A percentile compares a stretch with the other conserved stretches of the same genome.
These are phyloP conservation scores for Tortrix viridana DNA, from an alignment of 2,888 invertebrate genomes.

Conservation along the genomic window DNA sequence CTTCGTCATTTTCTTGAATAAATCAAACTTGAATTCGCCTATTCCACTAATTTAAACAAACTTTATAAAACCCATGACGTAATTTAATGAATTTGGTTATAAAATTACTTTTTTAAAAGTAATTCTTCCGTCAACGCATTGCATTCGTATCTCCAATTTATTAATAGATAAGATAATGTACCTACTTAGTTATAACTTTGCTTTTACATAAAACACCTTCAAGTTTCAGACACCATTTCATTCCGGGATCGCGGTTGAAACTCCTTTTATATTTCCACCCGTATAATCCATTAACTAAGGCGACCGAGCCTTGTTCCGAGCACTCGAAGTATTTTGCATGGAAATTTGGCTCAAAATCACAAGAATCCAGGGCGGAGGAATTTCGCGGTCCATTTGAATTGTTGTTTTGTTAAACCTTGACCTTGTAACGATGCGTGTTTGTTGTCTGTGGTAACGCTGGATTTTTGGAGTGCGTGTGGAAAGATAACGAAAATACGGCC, in stretches of 20 bases:
- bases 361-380: constrained; percentile 13
- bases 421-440: background rate
- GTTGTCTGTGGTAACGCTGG: background rate
- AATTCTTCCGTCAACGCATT: too few relatives aligned
- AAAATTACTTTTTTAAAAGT: too few relatives aligned
- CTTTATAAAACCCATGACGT: too few relatives aligned
- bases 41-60: too few relatives aligned
- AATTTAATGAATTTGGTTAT: too few relatives aligned
- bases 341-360: constrained; percentile 22
- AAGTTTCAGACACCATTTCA: constrained; percentile 9
- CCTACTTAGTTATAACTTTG: background rate
- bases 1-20: too few relatives aligned
- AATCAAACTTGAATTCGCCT: too few relatives aligned
- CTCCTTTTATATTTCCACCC: constrained; percentile 21
- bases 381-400: constrained; percentile 23
- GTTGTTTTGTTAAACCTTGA: constrained; percentile 15
- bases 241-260: constrained; percentile 10
- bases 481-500: too few relatives aligned
- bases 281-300: constrained; percentile 25
- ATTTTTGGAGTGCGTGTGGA: background rate
- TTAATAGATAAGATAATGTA: too few relatives aligned
- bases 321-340: constrained; percentile 23
- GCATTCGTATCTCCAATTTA: too few relatives aligned
- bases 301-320: constrained; percentile 11
- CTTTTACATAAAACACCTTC: background rate